A percentile compares a stretch with the other conserved stretches of the same genome.
Conservation (phyloP, 1,140 invertebrate species). For the silkworm (Bombyx mori) region ASM3026992v2 NC_085131.1:8299001-8299500, state of each 20-base stretch:
- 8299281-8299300: slow-evolving; percentile 86
- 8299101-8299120: slow-evolving; percentile 91
- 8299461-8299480: slow-evolving; percentile 85
- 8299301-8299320: slow-evolving; percentile 84
- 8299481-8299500: slow-evolving; percentile 84
- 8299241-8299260: slow-evolving; percentile 88
- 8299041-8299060: slow-evolving; percentile 84
- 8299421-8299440: slow-evolving; percentile 82
- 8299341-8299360: slow-evolving; percentile 89
- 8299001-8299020: slow-evolving; percentile 78
- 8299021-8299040: slow-evolving; percentile 80
- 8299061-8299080: slow-evolving; percentile 86
- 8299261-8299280: slow-evolving; percentile 86
- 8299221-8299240: slow-evolving; percentile 91
- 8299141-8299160: slow-evolving; percentile 80
- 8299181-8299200: slow-evolving; percentile 83
- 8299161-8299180: slow-evolving; percentile 73
- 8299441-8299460: slow-evolving; percentile 90
- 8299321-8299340: slow-evolving; percentile 84
- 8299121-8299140: slow-evolving; percentile 79
- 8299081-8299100: slow-evolving; percentile 89
- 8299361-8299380: slow-evolving; percentile 89
- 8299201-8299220: slow-evolving; percentile 81
- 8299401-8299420: slow-evolving; percentile 83
- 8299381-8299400: slow-evolving; percentile 92